Percentiles rank a stretch among this genome's conserved stretches.
Conservation (phyloP, 2,888 invertebrate genomes). For the Osmoderma eremita region DNA sequence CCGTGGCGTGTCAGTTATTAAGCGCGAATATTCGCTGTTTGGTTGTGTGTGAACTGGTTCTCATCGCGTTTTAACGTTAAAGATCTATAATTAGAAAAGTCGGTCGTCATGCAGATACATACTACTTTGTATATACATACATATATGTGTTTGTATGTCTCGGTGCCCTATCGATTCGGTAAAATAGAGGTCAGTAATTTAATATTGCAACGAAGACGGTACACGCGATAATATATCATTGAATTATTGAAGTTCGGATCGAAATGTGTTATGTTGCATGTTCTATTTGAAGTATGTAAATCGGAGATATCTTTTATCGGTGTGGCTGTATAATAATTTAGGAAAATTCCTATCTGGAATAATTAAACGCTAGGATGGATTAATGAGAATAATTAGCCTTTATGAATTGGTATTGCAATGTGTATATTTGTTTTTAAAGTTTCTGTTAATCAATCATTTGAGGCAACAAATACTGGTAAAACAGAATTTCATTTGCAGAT, state of each 20-base stretch:
- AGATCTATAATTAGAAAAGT: conserved; percentile 32
- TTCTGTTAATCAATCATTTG: too few relatives aligned
- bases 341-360: background rate
- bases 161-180: conserved; percentile 31
- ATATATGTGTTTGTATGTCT: conserved; percentile 31
- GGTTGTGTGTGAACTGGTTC: conserved; percentile 19
- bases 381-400: background rate
- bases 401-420: too few relatives aligned
- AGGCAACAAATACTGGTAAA: too few relatives aligned
- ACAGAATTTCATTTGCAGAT: too few relatives aligned
- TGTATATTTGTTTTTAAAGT: too few relatives aligned
- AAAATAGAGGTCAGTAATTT: conserved; percentile 36
- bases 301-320: background rate
- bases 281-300: background rate
- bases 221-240: conserved; percentile 22
- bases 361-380: background rate
- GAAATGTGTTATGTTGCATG: too few relatives aligned
- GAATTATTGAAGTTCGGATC: conserved; percentile 24
- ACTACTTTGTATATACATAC: conserved; percentile 6
- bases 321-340: too few relatives aligned
- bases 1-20: background rate
- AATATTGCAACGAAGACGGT: conserved; percentile 16
- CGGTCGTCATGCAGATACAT: conserved; percentile 22
- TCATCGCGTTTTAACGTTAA: conserved; percentile 21
- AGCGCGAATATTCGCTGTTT: too few relatives aligned